These are phyloP conservation scores for Drosophila affinis DNA, from an alignment of 2,888 invertebrate genomes.

Conservation along the genomic window DNA sequence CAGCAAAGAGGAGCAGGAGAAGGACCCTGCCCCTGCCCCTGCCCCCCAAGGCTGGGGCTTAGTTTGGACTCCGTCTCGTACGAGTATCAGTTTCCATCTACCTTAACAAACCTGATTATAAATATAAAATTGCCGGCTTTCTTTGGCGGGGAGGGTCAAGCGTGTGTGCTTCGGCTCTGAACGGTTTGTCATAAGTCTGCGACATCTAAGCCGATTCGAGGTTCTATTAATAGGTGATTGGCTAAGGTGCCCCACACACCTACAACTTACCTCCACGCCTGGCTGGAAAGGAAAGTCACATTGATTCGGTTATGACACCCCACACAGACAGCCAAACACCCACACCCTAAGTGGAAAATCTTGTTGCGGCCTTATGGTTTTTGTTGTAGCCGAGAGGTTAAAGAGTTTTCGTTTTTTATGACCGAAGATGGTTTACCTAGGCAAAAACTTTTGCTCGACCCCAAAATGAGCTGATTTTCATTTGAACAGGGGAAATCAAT, in stretches of 20 bases:
- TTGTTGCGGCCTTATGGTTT: slow-evolving; percentile 49
- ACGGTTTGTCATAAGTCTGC: slow-evolving; percentile 37
- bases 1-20: slow-evolving; percentile 40
- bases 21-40: slow-evolving; percentile 55
- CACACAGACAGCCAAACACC: slow-evolving; percentile 22
- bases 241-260: slow-evolving; percentile 15
- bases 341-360: slow-evolving; percentile 59
- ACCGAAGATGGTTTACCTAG: slow-evolving; percentile 17
- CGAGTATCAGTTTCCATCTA: background rate
- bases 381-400: slow-evolving; percentile 17
- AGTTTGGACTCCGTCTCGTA: slow-evolving; percentile 27
- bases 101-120: slow-evolving; percentile 34
- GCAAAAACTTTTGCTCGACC: slow-evolving; percentile 14
- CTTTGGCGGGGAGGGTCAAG: slow-evolving; percentile 28
- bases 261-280: slow-evolving; percentile 3
- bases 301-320: slow-evolving; percentile 50
- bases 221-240: slow-evolving; percentile 59
- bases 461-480: slow-evolving; percentile 66
- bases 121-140: slow-evolving; percentile 39
- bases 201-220: slow-evolving; percentile 45
- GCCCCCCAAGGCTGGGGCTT: slow-evolving; percentile 41
- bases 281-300: slow-evolving; percentile 35
- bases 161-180: slow-evolving; percentile 20
- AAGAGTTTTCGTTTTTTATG: slow-evolving; percentile 34
- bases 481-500: slow-evolving; percentile 65